Base-by-base conservation (phyloP, 2,888 invertebrate species). In the Pterostichus niger region DNA sequence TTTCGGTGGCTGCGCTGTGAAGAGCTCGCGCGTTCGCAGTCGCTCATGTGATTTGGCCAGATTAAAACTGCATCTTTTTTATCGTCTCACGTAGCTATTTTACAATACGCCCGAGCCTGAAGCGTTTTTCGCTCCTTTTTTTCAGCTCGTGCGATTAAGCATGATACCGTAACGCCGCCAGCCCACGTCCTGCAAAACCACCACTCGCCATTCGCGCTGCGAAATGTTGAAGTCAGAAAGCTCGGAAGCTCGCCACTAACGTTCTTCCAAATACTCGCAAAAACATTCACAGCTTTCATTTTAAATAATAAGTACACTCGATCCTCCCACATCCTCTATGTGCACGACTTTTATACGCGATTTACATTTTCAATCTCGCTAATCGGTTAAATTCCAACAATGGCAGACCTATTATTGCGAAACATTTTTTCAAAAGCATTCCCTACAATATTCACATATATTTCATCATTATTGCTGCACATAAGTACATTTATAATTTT, bases 51-150 rank as follows among this genome's bases (percentile, higher is more conserved):
- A 80, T 80, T 80, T 71, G 49, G 54, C 54, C 80, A 80, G 80
- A 80, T 80, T 80, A 80, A 80, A 80, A 54, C 49, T 80, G 35
- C 80, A 80, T 80, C 80, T 71, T 80, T 80, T 80, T 71, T 80
- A 80, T 71, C 71, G 80, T 54, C 68, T 80, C 80, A 80, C 68
- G 71, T 80, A 80, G 52, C 80, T 80, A 71, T 68, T 80, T 80
- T 80, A 71, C 71, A 79, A 79, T 79, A 79, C 71, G 71, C 10
- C 80, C 17, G 71, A 71, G 80, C 80, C 71, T 52, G 46, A 71
- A 49, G 54, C 54, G 68, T 80, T 80, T 80, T 80, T 79, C 35
- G 52, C 54, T 71, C 13, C 68, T 71, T 80, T 80, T 68, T 80
- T 71, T 68, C 75, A 11, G 49, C 61, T 79, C 68, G 68, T 71